phyloP scores from a whole-genome alignment of 1,140 invertebrate species.

The Caerostris darwini region DNA sequence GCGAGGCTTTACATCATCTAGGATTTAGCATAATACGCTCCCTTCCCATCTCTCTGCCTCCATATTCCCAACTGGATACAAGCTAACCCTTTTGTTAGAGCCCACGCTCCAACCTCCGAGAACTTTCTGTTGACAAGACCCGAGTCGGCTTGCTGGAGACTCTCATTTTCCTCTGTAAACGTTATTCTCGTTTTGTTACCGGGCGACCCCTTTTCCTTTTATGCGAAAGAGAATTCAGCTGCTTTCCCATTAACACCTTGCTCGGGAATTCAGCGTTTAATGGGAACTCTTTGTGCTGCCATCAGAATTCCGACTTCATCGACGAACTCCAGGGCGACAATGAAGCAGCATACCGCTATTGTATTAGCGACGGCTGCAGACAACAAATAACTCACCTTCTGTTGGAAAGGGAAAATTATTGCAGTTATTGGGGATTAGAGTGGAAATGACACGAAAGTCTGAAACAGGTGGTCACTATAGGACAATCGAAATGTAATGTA shows the following conservation, averaged over 20 bases:
- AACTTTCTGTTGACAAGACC: slow-evolving; percentile 75
- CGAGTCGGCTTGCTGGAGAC: slow-evolving; percentile 30
- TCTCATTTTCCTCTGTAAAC: slow-evolving; percentile 77
- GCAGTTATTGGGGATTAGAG: neutral
- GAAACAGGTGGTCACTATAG: neutral
- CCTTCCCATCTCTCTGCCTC: slow-evolving; percentile 44
- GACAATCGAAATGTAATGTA: too few species aligned
- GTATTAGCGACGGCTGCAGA: neutral
- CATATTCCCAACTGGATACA: slow-evolving; percentile 75
- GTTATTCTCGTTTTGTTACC: slow-evolving; percentile 59
- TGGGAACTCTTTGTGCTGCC: slow-evolving; percentile 6
- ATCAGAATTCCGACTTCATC: slow-evolving; percentile 33
- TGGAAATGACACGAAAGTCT: neutral
- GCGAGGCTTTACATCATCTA: slow-evolving; percentile 61
- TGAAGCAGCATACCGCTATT: neutral
- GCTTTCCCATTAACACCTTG: slow-evolving; percentile 52
- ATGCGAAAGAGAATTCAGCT: slow-evolving; percentile 18
- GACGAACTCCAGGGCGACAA: neutral
- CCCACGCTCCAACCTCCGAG: slow-evolving; percentile 51
- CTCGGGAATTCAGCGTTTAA: slow-evolving; percentile 38
- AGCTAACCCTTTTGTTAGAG: slow-evolving; percentile 73
- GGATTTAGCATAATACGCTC: slow-evolving; percentile 73
- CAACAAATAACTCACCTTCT: slow-evolving; percentile 10
- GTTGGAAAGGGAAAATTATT: neutral
- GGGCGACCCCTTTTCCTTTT: slow-evolving; percentile 52